Conservation (phyloP, 2,797 vertebrate species). For the Sebastes taczanowskii region DNA sequence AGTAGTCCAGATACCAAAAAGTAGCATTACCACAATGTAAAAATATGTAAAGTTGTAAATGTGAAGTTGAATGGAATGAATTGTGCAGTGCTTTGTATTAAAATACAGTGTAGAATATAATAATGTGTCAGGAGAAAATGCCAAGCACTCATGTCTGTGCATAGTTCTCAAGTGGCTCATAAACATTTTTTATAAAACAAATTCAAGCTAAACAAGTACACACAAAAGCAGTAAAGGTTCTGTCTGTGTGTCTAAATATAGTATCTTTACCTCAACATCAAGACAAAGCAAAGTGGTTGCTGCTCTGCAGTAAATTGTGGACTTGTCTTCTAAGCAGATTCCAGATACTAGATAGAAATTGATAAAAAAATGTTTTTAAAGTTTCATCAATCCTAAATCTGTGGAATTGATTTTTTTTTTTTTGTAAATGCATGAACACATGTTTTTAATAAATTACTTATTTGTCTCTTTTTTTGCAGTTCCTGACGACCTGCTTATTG, state of each 20-base stretch:
- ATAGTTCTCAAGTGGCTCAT: not conserved
- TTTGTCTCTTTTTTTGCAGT: slow-evolving; percentile 81
- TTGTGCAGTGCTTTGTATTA: not conserved
- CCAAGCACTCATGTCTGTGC: not conserved
- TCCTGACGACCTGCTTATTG: slow-evolving; percentile 90
- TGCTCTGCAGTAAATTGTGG: not conserved
- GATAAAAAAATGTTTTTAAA: not conserved
- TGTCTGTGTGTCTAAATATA: not conserved
- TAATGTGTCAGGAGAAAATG: not conserved
- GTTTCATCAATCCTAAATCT: not conserved
- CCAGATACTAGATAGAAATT: not conserved
- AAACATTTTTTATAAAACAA: not conserved
- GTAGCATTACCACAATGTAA: not conserved
- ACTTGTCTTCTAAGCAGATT: not conserved
- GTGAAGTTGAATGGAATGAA: not conserved
- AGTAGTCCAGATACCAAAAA: not conserved
- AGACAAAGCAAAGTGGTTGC: not conserved
- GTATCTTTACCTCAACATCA: not conserved
- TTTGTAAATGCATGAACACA: not conserved
- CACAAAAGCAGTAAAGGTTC: too few species aligned
- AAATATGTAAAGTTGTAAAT: not conserved
- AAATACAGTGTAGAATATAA: not conserved
- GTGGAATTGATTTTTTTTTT: not conserved
- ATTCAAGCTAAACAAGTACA: not conserved
- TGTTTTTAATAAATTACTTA: not conserved